These are phyloP conservation scores for Baronia brevicornis DNA, from an alignment of 2,888 invertebrate genomes.

Conservation along the genomic window DNA sequence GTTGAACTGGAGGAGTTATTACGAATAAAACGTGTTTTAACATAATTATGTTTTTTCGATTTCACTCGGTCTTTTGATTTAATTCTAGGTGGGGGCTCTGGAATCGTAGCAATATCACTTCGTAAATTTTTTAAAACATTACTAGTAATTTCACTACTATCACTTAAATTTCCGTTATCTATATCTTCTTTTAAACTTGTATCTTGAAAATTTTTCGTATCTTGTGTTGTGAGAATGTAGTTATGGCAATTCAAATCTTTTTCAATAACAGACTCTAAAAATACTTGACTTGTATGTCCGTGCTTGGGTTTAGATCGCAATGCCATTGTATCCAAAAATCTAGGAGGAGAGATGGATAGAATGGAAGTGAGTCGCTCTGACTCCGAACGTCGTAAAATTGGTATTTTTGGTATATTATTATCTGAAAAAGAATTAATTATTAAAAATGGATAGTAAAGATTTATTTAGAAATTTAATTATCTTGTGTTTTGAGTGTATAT, in stretches of 20 bases:
- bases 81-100: conserved; percentile 66
- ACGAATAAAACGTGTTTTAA: conserved; percentile 66
- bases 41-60: conserved; percentile 66
- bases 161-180: conserved; percentile 56
- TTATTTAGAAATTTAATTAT: conserved; percentile 2
- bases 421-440: conserved; percentile 43
- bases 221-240: conserved; percentile 13
- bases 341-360: conserved; percentile 68
- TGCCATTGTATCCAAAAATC: conserved; percentile 90
- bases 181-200: conserved; percentile 28
- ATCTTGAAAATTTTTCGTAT: conserved; percentile 21
- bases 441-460: conserved; percentile 11
- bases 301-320: conserved; percentile 79
- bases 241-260: conserved; percentile 29
- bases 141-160: conserved; percentile 61
- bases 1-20: conserved; percentile 65
- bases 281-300: conserved; percentile 78
- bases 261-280: conserved; percentile 65
- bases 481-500: neutral
- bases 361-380: conserved; percentile 57
- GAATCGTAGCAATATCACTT: conserved; percentile 59
- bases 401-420: conserved; percentile 58
- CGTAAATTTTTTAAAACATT: conserved; percentile 56
- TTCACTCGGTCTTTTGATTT: conserved; percentile 52
- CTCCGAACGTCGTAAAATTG: conserved; percentile 61